Conservation (phyloP, 2,797 vertebrate species). For the Tadarida brasiliensis region DNA sequence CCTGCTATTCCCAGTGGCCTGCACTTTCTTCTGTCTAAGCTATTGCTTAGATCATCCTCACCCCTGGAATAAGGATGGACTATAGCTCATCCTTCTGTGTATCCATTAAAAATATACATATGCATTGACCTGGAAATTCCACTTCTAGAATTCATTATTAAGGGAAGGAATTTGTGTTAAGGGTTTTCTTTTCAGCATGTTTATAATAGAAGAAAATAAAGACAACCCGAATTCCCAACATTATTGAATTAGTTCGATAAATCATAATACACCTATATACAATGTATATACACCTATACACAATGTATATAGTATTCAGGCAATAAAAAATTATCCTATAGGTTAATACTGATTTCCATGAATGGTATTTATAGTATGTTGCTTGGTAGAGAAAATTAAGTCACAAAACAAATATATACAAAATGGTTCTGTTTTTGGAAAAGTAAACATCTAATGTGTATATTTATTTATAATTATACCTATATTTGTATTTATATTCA, state of each 20-base stretch:
- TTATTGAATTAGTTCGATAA: neutral
- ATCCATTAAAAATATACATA: neutral
- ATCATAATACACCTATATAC: neutral
- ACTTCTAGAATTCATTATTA: neutral
- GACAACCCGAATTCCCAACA: neutral
- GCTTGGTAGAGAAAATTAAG: neutral
- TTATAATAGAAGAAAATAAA: neutral
- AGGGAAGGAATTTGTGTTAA: neutral
- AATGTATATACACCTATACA: neutral
- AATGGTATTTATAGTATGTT: neutral
- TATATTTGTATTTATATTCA: neutral
- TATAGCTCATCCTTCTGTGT: neutral
- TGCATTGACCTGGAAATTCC: neutral
- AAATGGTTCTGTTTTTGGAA: neutral
- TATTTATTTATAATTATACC: neutral
- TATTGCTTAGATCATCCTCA: neutral
- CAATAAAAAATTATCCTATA: conserved; percentile 16
- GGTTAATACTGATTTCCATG: neutral
- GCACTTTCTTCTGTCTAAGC: neutral
- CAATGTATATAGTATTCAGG: neutral
- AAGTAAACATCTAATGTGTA: neutral
- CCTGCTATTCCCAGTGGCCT: neutral
- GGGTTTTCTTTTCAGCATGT: neutral
- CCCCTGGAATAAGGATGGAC: neutral
- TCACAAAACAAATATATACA: neutral